Evolutionary conservation across 2,797 vertebrate genomes (phyloP), one percentile per base, ranked within the genome.

Genomic region (Mus caroli): DNA sequence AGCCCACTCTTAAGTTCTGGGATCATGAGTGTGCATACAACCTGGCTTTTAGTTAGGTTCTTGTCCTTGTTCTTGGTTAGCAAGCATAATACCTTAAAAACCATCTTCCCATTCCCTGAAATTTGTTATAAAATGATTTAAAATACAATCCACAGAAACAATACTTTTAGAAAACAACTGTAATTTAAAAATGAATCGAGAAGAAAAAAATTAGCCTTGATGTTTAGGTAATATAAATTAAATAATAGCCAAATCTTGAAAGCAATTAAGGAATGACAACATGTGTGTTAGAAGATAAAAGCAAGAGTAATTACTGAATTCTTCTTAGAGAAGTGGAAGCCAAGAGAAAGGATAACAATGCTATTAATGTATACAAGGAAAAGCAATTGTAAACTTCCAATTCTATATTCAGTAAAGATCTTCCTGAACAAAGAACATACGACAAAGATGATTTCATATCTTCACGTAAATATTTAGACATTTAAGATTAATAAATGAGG

Each of bases 401-500:
- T 83, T 69, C 10, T 37, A 37, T 6, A 62, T 77, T 82, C 8
- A 71, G 20, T 11, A 77, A 56, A 73, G 54, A 52, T 83, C 80
- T 4, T 28, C 46, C 88, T 89, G 43, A 86, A 43, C 54, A 78
- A 84, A 85, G n/a, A 56, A 40, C 34, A 19, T 15, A 56, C 6
- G 12, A 75, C 2, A 43, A 85, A 84, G 58, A 71, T 54, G 71
- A 34, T 52, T 84, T 93, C 15, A 58, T 13, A 64, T 71, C 13
- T 92, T 92, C 15, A 85, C n/a, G 40, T 69, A 52, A 8, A 86
- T 90, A 80, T 60, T 73, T 76, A 76, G 52, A 71, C 31, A 11
- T 76, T 69, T 11, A 54, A 76, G 73, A 94, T 62, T 13, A 12
- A 73, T 73, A 73, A 88, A 91, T 71, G 40, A 78, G 83, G 88